A percentile compares a stretch with the other conserved stretches of the same genome.
Evolutionary conservation across 2,113 vertebrate species (phyloP).

Genomic region (Arenaria interpres): DNA sequence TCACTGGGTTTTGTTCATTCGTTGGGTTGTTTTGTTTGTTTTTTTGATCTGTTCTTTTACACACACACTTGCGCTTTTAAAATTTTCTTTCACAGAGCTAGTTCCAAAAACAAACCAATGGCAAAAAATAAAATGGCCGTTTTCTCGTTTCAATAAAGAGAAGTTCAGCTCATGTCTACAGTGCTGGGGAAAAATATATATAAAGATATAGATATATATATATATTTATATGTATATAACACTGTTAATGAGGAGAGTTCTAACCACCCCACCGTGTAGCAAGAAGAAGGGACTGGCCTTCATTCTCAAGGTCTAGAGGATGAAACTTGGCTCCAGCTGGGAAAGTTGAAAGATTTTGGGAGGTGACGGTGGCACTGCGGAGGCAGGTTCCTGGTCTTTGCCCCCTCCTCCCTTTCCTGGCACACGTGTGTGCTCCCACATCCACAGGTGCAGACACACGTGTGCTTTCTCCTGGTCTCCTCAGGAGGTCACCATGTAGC

Average conservation of each 20-base stretch:
- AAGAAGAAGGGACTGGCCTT: constrained; percentile 69
- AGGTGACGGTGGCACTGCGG: neutral
- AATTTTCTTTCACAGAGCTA: constrained; percentile 76
- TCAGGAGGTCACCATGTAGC: neutral
- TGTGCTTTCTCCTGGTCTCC: neutral
- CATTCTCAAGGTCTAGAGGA: constrained; percentile 58
- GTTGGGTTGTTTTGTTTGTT: neutral
- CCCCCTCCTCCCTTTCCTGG: neutral
- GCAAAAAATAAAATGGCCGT: constrained; percentile 72
- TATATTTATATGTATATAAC: constrained; percentile 85
- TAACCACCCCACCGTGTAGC: constrained; percentile 74
- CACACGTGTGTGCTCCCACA: neutral
- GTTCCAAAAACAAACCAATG: constrained; percentile 68
- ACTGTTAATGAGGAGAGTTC: constrained; percentile 81
- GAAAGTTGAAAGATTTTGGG: neutral
- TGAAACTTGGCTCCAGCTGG: constrained; percentile 65
- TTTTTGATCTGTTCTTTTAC: constrained; percentile 14
- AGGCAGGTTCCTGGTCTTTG: neutral
- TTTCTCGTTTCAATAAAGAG: constrained; percentile 76
- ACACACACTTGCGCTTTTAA: constrained; percentile 72
- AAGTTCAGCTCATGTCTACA: constrained; percentile 79
- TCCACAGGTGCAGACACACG: neutral
- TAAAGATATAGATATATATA: constrained; percentile 79
- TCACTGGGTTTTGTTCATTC: constrained; percentile 35
- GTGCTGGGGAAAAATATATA: constrained; percentile 81